phyloP scores from a whole-genome alignment of 2,888 invertebrate genomes.

The Apodemia duryi region DNA sequence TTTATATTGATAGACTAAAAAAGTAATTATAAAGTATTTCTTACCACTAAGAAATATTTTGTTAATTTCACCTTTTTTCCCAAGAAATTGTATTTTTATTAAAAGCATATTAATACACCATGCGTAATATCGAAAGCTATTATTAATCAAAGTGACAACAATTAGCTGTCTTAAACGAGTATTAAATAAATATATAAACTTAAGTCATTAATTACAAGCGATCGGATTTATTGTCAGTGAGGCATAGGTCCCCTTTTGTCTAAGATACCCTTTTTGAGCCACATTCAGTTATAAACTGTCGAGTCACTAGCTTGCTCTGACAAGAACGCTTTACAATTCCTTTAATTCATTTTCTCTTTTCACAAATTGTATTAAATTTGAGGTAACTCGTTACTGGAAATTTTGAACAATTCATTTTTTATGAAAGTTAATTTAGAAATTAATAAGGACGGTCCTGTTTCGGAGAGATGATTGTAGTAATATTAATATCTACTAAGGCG shows the following conservation, averaged over 20 bases:
- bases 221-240: constrained; percentile 12
- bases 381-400: neutral
- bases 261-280: neutral
- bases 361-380: constrained; percentile 7
- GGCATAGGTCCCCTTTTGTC: constrained; percentile 15
- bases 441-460: too few species aligned
- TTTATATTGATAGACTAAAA: too few species aligned
- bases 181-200: constrained; percentile 13
- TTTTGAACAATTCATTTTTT: constrained; percentile 7
- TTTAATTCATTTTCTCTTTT: constrained; percentile 5
- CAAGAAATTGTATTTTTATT: too few species aligned
- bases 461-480: too few species aligned
- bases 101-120: too few species aligned
- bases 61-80: too few species aligned
- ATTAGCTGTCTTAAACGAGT: constrained; percentile 8
- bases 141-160: constrained; percentile 1
- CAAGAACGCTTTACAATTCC: constrained; percentile 12
- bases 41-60: too few species aligned
- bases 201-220: constrained; percentile 10
- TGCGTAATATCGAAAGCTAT: neutral
- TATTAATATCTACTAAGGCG: too few species aligned
- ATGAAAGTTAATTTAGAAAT: too few species aligned
- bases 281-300: constrained; percentile 14
- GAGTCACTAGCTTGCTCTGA: neutral
- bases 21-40: too few species aligned